Evolutionary conservation across 1,140 invertebrate species (phyloP).

Genomic region (Temnothorax longispinosus): DNA sequence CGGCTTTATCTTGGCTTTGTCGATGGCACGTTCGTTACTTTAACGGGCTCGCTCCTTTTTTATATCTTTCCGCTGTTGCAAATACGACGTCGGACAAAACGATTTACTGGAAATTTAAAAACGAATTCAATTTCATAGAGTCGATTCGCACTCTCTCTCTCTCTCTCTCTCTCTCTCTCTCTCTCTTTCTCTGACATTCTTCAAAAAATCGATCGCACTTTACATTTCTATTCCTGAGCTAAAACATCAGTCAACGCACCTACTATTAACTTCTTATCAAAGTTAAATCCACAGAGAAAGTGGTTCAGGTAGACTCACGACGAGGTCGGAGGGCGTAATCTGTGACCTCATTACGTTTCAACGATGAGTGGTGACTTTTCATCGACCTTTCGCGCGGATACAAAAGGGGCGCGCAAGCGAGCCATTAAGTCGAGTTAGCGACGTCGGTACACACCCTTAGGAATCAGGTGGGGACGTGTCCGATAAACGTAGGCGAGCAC

Average conservation of each 20-base stretch:
- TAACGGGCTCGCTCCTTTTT: slow-evolving; percentile 51
- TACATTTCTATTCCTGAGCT: slow-evolving; percentile 9
- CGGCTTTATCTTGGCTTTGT: slow-evolving; percentile 70
- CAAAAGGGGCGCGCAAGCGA: slow-evolving; percentile 44
- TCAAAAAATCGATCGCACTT: slow-evolving; percentile 13
- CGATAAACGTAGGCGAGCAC: slow-evolving; percentile 56
- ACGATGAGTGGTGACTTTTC: slow-evolving; percentile 60
- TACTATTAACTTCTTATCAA: slow-evolving; percentile 27
- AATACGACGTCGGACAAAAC: slow-evolving; percentile 22
- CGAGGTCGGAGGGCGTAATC: slow-evolving; percentile 48
- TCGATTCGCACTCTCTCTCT: not conserved
- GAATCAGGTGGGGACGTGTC: slow-evolving; percentile 59
- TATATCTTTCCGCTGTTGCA: slow-evolving; percentile 8
- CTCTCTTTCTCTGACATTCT: not conserved
- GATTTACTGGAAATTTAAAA: slow-evolving; percentile 65
- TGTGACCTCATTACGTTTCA: slow-evolving; percentile 53
- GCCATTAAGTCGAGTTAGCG: slow-evolving; percentile 66
- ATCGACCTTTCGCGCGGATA: slow-evolving; percentile 45
- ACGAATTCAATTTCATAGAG: slow-evolving; percentile 55
- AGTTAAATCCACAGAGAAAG: not conserved
- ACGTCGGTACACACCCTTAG: slow-evolving; percentile 65
- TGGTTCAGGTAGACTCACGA: slow-evolving; percentile 11
- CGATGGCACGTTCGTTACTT: slow-evolving; percentile 69
- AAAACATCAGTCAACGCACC: slow-evolving; percentile 25
- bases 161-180: too few relatives aligned